These are phyloP conservation scores for Athalia circularis DNA, from an alignment of 2,888 invertebrate genomes.

Conservation along the genomic window DNA sequence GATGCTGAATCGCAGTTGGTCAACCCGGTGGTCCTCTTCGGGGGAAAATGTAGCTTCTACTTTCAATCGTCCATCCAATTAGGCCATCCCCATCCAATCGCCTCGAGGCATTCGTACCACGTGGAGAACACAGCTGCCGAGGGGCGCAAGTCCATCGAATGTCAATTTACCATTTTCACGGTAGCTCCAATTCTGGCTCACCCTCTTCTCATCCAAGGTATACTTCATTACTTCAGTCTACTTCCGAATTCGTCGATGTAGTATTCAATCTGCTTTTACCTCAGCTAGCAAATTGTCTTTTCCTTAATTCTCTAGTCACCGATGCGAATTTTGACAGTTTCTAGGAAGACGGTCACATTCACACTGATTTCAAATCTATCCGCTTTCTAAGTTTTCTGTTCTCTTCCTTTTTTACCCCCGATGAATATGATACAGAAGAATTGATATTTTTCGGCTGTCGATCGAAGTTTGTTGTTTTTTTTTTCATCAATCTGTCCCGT, in stretches of 20 bases:
- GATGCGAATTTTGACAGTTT: too few species aligned
- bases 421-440: too few species aligned
- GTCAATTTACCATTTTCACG: slow-evolving; percentile 64
- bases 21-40: slow-evolving; percentile 28
- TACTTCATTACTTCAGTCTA: slow-evolving; percentile 66
- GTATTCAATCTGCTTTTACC: not conserved
- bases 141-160: slow-evolving; percentile 69
- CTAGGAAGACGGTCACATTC: too few species aligned
- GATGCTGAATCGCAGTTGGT: slow-evolving; percentile 21
- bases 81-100: slow-evolving; percentile 37
- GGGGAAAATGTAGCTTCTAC: slow-evolving; percentile 35
- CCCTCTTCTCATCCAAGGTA: slow-evolving; percentile 46
- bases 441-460: too few species aligned
- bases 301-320: too few species aligned
- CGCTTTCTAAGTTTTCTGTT: too few species aligned
- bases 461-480: too few species aligned
- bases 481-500: too few species aligned
- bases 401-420: too few species aligned
- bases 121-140: slow-evolving; percentile 59
- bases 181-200: slow-evolving; percentile 57
- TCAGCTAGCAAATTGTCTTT: too few species aligned
- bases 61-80: slow-evolving; percentile 44
- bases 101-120: slow-evolving; percentile 32
- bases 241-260: slow-evolving; percentile 53
- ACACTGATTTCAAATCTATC: too few species aligned